These are phyloP conservation scores for Gobio gobio DNA, from an alignment of 2,113 vertebrate species.

Conservation along the genomic window DNA sequence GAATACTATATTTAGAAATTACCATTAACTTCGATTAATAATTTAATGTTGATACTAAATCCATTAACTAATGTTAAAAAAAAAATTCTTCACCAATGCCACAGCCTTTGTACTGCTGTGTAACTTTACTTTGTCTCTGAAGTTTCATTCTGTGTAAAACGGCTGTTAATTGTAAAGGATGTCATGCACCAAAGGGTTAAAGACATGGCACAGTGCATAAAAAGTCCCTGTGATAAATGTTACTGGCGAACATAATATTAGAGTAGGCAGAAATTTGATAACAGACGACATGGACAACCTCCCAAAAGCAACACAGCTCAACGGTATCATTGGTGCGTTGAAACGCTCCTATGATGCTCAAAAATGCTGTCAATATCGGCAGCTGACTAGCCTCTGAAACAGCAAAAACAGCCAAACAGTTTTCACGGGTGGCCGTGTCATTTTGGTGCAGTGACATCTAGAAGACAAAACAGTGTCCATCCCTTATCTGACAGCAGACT, in stretches of 20 bases:
- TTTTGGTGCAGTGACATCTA: conserved; percentile 1
- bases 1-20: neutral
- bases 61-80: neutral
- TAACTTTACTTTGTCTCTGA: neutral
- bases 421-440: neutral
- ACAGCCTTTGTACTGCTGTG: neutral
- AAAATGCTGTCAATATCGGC: neutral
- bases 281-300: neutral
- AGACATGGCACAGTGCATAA: neutral
- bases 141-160: neutral
- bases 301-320: neutral
- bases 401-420: neutral
- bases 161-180: neutral
- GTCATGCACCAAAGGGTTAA: neutral
- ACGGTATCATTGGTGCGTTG: neutral
- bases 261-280: neutral
- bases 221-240: neutral
- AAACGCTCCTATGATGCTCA: neutral
- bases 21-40: neutral
- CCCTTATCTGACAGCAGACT: neutral
- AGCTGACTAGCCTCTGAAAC: neutral
- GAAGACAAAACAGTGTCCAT: conserved; percentile 5
- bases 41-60: neutral
- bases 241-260: neutral
- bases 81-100: no score